Percentiles rank a stretch among this genome's conserved stretches.
Evolutionary conservation across 2,888 invertebrate species (phyloP).

Genomic region (Drosophila antonietae): DNA sequence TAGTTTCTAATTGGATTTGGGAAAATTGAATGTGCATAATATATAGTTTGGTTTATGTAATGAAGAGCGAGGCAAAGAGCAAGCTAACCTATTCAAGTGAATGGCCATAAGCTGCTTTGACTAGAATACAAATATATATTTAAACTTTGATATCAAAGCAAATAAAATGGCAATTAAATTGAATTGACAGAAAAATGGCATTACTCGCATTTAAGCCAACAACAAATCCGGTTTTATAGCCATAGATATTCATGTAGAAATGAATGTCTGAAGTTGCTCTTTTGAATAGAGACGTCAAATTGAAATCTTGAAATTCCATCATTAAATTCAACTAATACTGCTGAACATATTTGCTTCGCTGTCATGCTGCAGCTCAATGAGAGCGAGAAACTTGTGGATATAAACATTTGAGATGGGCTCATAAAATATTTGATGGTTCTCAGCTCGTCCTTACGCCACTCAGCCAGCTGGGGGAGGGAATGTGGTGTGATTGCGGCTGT

Average conservation of each 20-base stretch:
- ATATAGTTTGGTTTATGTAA: no score
- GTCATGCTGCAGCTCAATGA: constrained; percentile 17
- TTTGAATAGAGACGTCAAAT: background rate
- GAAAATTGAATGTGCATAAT: background rate
- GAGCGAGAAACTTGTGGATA: constrained; percentile 29
- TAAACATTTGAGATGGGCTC: constrained; percentile 32
- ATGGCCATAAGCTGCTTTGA: background rate
- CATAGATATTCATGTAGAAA: background rate
- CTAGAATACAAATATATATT: background rate
- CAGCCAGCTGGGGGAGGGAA: background rate
- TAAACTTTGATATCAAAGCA: background rate
- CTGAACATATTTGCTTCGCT: constrained; percentile 36
- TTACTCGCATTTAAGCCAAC: background rate
- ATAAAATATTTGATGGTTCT: constrained; percentile 50
- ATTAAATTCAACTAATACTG: constrained; percentile 3
- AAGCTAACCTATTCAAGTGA: background rate
- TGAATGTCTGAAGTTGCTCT: background rate
- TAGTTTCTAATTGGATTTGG: background rate
- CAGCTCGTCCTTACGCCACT: constrained; percentile 30
- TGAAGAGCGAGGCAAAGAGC: no score
- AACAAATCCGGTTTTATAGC: background rate
- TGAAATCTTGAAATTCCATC: background rate
- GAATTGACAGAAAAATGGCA: background rate
- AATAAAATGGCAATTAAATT: background rate
- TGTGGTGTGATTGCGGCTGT: constrained; percentile 15